Conservation (phyloP, 2,888 invertebrate genomes). For the Drosophila ustulata region DNA sequence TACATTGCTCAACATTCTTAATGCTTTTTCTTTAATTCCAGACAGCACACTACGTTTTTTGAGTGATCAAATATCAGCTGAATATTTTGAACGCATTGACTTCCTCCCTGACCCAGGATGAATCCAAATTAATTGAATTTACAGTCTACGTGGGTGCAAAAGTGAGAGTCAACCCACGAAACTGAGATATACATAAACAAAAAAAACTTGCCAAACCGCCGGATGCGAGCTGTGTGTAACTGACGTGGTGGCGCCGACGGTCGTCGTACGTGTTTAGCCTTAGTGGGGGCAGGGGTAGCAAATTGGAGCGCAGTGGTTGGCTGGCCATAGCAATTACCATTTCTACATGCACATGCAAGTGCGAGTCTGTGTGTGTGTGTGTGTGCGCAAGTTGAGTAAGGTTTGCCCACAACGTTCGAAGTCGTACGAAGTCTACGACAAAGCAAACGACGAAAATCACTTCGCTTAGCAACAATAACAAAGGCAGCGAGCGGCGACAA, state of each 20-base stretch:
- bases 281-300: constrained; percentile 52
- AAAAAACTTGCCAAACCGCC: constrained; percentile 31
- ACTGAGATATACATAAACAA: constrained; percentile 18
- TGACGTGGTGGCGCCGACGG: constrained; percentile 31
- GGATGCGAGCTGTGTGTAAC: constrained; percentile 29
- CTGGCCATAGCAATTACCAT: constrained; percentile 38
- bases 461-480: constrained; percentile 61
- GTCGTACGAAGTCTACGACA: constrained; percentile 20
- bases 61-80: neutral
- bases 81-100: neutral
- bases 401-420: constrained; percentile 17
- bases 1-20: constrained; percentile 13
- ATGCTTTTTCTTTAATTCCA: constrained; percentile 1
- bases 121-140: constrained; percentile 53
- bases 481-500: constrained; percentile 30
- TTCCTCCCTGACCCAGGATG: constrained; percentile 15
- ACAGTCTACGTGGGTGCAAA: constrained; percentile 56
- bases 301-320: constrained; percentile 40
- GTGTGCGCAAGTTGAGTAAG: constrained; percentile 36
- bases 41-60: neutral
- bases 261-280: constrained; percentile 40
- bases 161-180: constrained; percentile 40
- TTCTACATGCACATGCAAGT: constrained; percentile 7
- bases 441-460: constrained; percentile 33
- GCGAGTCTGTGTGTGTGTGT: constrained; percentile 2